Evolutionary conservation across 2,797 vertebrate genomes (phyloP), one percentile per base, ranked within the genome.

Genomic region (Peromyscus attwateri): DNA sequence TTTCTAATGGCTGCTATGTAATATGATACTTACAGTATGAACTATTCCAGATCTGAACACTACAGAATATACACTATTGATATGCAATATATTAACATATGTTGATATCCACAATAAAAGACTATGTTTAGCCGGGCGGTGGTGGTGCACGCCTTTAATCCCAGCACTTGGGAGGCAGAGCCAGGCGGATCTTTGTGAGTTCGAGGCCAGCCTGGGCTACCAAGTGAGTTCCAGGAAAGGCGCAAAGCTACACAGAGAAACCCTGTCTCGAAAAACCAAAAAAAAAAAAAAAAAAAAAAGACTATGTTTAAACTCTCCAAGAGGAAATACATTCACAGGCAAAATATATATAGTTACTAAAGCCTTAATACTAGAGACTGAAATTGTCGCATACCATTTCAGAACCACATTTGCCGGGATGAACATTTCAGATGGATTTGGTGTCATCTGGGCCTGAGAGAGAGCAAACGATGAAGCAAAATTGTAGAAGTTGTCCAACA

Each of bases 401-500:
- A 99, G 99, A 98, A 99, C 96, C 97, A 99, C 99, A 90, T 99
- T 99, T 96, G 99, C 99, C 29, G 99, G 99, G 98, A 99, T 99
- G 96, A 99, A 99, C 98, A 99, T 99, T 99, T 99, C 99, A 5
- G 99, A 98, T 29, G 99, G 99, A 98, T 99, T 99, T 75, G 99
- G 99, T 1, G 98, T 99, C 99, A 99, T 99, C 98, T 99, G 99
- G 46, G 99, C 99, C 98, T 99, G 99, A 88, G 99, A 98, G 94
- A 99, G 97, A 9, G 99, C 99, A 97, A 99, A 99, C 0, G 99
- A 99, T 16, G 99, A 99, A 70, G 99, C 99, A 97, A 99, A 99
- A 97, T 99, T 99, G 98, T 99, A 99, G 96, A 99, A 99, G 94
- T 99, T 99, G 98, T 99, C 99, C 98, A 99, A 96, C 99, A 99